Evolutionary conservation across 2,888 invertebrate genomes (phyloP), one percentile per base, ranked within the genome.

Genomic region (Phyto melanocephala): DNA sequence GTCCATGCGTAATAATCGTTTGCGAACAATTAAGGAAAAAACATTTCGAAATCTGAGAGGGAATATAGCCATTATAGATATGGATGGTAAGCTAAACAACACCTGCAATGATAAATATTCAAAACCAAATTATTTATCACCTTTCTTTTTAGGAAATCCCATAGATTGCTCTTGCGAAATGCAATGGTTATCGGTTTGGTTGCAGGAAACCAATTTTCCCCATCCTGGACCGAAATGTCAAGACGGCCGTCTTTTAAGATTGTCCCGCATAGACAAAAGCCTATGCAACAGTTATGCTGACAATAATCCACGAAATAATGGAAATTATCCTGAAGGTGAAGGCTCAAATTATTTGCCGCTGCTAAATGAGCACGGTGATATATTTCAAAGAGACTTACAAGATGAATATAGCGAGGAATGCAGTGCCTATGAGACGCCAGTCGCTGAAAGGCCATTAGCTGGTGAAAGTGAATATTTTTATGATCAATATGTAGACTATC

Each of bases 171-270:
- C 95, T 62, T 97, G 97, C 88, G 94, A 94, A 83, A 93, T 96
- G 90, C 92, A 96, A 70, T 97, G 97, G 97, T 91, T 97, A 1
- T 94, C 96, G 86, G 95, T 94, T 2, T 97, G 96, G 96, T 91
- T 96, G 28, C 94, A 94, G 82, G 96, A 96, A 89, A 94, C 95
- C 0, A 93, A 94, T 24, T 92, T 94, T 2, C 93, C 94, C 7
- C 88, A 89, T 86, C 91, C 92, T 0, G 96, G 96, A 2, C 96
- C 96, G 5, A 93, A 94, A 87, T 97, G 96, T 88, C 93, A 94
- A 28, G 96, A 96, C 87, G 96, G 96, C 0, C 94, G 94, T 17
- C 92, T 95, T 13, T 92, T 96, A n/a, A 94, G 95, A 85, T 94
- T 95, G 84, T 93, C 95, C 87, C 93, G 95, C 56, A 93, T 96